Conservation (phyloP, 2,888 invertebrate genomes). For the Mactromeris polynyma region DNA sequence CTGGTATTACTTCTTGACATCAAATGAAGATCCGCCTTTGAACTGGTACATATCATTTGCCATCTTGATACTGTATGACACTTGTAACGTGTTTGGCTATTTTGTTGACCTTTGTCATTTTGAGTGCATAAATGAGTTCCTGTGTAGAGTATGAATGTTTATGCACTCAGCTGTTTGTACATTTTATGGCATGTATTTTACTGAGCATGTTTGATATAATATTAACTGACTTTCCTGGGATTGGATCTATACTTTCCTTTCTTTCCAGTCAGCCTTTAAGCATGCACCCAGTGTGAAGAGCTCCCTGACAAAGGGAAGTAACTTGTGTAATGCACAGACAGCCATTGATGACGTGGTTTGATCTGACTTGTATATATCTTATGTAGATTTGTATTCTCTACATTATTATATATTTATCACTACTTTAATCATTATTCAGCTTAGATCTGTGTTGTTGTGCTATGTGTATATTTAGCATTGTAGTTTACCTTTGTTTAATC, state of each 20-base stretch:
- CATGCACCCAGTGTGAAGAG: conserved; percentile 32
- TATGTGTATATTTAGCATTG: conserved; percentile 52
- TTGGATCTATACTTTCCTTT: conserved; percentile 18
- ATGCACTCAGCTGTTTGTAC: conserved; percentile 30
- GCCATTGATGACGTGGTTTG: conserved; percentile 34
- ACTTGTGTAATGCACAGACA: conserved; percentile 14
- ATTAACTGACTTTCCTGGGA: conserved; percentile 31
- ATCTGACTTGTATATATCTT: conserved; percentile 43
- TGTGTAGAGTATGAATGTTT: conserved; percentile 4
- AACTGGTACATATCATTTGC: no score
- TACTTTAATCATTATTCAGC: conserved; percentile 53
- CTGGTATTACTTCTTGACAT: no score
- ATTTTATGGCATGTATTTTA: conserved; percentile 38
- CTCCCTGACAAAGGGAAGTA: conserved; percentile 26
- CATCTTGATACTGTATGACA: background rate
- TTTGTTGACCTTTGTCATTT: conserved; percentile 1
- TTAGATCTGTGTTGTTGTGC: conserved; percentile 66
- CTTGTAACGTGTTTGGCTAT: background rate
- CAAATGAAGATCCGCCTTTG: no score
- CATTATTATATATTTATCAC: conserved; percentile 52
- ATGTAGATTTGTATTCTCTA: conserved; percentile 46
- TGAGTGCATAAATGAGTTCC: background rate
- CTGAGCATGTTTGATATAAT: conserved; percentile 37
- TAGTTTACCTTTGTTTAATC: conserved; percentile 54
- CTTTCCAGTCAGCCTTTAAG: conserved; percentile 33